Base-by-base conservation (phyloP, 1,140 invertebrate genomes). In the Zeugodacus cucurbitae region DNA sequence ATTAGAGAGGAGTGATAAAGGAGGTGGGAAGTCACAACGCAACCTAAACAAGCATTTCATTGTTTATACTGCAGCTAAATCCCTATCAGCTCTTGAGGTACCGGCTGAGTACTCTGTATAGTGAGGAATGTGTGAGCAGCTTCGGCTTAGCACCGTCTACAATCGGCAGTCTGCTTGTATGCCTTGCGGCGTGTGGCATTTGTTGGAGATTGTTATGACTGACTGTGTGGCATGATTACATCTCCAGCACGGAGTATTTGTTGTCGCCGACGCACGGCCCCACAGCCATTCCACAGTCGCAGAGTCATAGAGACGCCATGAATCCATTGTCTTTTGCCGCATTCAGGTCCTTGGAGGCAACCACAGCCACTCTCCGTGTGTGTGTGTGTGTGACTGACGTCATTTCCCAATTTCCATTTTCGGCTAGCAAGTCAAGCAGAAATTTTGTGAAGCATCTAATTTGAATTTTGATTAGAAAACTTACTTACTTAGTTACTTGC, bases 391-490 rank as follows among this genome's bases (percentile, higher is more conserved):
- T 5, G 20, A n/a, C 34, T 82, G 44, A 22, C 74, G 74, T 82
- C 74, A 48, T 82, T 82, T 37, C 7, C 22, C 41, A 54, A 82
- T 82, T 82, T 54, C 41, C 74, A 82, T 82, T 82, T 82, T 82
- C 74, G 44, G 7, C 41, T 48, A 48, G 6, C 74, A 82, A 58
- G 86, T 59, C 86, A 87, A 59, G 86, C 54, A 64, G 86, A 87
- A 87, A 87, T 64, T 82, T 48, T 48, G 10, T 44, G 29, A 22
- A 87, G 86, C 86, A 89, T 91, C 91, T 92, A 92, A 92, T 92
- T 92, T 92, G 91, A 92, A 92, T 92, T 92, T 92, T 92, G 91
- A 92, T 92, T 92, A 92, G 91, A 89, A 92, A 92, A 92, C 91
- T 92, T 92, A 89, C 91, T 91, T 91, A 91, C 89, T 57, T 58